These are phyloP conservation scores for Cavia porcellus DNA, from an alignment of 2,113 vertebrate genomes.

Conservation along the genomic window DNA sequence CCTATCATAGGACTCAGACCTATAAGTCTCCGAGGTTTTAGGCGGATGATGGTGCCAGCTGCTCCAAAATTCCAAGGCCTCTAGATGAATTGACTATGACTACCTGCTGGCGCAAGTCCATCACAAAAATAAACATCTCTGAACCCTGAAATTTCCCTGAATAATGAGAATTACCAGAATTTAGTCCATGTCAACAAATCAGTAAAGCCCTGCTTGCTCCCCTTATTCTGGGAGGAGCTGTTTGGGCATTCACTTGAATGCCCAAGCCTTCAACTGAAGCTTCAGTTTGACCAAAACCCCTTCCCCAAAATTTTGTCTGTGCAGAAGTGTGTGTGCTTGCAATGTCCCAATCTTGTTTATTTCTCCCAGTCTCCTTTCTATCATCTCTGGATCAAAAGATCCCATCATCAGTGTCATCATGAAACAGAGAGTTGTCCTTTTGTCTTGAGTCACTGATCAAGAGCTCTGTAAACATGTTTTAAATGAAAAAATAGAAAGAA, in stretches of 20 bases:
- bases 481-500: not conserved
- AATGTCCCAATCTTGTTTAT: not conserved
- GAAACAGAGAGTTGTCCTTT: not conserved
- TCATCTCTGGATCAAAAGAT: not conserved
- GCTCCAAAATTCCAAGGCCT: not conserved
- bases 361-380: not conserved
- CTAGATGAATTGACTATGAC: not conserved
- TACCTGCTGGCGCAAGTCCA: not conserved
- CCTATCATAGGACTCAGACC: not conserved
- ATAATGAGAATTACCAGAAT: not conserved
- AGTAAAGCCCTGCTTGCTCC: not conserved
- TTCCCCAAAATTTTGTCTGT: not conserved
- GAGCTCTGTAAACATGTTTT: not conserved
- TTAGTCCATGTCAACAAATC: not conserved
- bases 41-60: not conserved
- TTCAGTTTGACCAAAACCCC: not conserved
- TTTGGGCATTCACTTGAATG: not conserved
- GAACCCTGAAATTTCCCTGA: not conserved
- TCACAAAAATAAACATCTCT: not conserved
- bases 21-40: not conserved
- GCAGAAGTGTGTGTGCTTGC: not conserved
- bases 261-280: not conserved
- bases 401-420: not conserved
- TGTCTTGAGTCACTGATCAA: not conserved
- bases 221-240: not conserved